Percentiles rank a stretch among this genome's conserved stretches.
phyloP scores from a whole-genome alignment of 2,113 vertebrate species.

The Paralichthys olivaceus region DNA sequence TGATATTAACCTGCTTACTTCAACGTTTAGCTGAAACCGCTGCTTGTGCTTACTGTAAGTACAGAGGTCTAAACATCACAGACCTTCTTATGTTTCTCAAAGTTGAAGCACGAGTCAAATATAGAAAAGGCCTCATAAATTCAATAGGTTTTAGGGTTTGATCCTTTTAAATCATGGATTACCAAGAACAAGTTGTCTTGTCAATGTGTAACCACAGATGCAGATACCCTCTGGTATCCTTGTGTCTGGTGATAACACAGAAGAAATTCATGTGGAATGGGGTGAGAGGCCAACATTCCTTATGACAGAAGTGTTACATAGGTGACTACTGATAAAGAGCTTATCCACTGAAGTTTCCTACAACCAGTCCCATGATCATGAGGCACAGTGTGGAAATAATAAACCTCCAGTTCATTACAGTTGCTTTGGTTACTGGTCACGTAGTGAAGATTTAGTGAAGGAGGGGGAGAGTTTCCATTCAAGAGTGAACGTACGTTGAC shows the following conservation, averaged over 20 bases:
- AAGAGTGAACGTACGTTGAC: neutral
- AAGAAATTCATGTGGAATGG: conserved; percentile 50
- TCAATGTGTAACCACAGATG: conserved; percentile 3
- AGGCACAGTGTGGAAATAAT: conserved; percentile 51
- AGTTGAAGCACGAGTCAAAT: conserved; percentile 1
- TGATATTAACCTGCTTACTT: conserved; percentile 5
- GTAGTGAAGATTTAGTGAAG: neutral
- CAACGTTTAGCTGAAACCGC: neutral
- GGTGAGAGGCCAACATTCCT: conserved; percentile 75
- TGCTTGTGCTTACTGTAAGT: neutral
- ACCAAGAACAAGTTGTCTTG: neutral
- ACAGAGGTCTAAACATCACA: neutral
- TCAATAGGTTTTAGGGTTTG: neutral
- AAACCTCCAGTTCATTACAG: conserved; percentile 37
- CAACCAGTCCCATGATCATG: conserved; percentile 65
- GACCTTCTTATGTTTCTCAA: neutral
- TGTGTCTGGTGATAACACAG: conserved; percentile 50
- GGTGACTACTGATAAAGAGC: conserved; percentile 67
- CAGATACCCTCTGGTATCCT: conserved; percentile 9
- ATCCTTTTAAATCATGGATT: neutral
- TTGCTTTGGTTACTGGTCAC: conserved; percentile 10
- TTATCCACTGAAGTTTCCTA: conserved; percentile 63
- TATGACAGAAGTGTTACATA: conserved; percentile 65
- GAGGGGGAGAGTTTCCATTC: neutral
- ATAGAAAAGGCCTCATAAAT: neutral